These are phyloP conservation scores for Cyclargus thomasi DNA, from an alignment of 1,140 invertebrate genomes.

Conservation along the genomic window DNA sequence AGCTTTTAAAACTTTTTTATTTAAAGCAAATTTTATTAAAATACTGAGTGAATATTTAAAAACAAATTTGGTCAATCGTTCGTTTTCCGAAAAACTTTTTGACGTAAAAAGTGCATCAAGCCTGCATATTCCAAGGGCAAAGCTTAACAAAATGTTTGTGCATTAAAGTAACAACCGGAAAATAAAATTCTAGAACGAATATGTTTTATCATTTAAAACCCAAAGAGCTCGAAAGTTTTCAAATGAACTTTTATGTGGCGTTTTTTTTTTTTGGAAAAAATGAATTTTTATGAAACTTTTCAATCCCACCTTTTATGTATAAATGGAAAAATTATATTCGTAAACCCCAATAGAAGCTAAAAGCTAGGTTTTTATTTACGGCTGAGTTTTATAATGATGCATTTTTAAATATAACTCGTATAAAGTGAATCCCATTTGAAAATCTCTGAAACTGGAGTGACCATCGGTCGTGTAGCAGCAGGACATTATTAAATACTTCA, in stretches of 20 bases:
- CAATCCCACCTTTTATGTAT: constrained; percentile 6
- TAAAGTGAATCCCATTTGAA: constrained; percentile 15
- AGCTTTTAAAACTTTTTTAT: no score
- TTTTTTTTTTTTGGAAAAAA: constrained; percentile 3
- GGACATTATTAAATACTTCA: neutral
- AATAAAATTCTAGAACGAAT: constrained; percentile 3
- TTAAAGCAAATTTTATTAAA: no score
- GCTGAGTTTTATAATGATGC: constrained; percentile 9
- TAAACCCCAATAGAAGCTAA: constrained; percentile 13
- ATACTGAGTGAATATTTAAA: no score
- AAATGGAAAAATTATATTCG: constrained; percentile 14
- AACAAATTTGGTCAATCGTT: no score
- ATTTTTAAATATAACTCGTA: constrained; percentile 7
- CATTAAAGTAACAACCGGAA: neutral
- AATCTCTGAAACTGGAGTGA: neutral
- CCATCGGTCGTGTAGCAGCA: neutral
- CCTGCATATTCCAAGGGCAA: neutral
- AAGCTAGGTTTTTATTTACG: constrained; percentile 10
- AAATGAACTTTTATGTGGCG: constrained; percentile 6
- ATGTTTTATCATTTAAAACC: constrained; percentile 8
- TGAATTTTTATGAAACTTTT: neutral
- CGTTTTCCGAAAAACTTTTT: no score
- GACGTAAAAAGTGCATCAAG: neutral
- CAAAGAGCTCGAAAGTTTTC: constrained; percentile 7
- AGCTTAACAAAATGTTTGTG: neutral